Evolutionary conservation across 2,113 vertebrate genomes (phyloP), one percentile per base, ranked within the genome.

Genomic region (Esox niger): DNA sequence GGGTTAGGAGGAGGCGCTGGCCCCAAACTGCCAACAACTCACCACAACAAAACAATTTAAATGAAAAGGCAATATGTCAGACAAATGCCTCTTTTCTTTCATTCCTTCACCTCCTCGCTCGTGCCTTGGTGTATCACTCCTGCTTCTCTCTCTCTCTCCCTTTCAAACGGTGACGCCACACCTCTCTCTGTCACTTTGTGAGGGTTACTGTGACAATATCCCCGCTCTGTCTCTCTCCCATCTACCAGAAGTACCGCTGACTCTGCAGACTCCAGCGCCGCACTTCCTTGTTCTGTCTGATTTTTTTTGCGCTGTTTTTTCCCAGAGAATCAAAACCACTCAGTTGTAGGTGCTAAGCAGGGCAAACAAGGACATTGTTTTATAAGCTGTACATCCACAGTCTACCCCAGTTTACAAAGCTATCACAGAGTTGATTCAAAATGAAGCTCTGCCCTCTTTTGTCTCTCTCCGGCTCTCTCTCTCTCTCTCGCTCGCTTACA

Each of bases 21-120:
- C 89, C 88, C 73, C 88, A 90, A 90, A 90, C 89, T 90, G 89
- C 89, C 90, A 91, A 61, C 82, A 73, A 75, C 79, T 85, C 74
- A 78, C 85, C 82, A 86, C 87, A 88, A 82, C 73, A 89, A 80
- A 66, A 75, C n/a, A 66, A 38, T 55, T 33, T 62, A 67, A 88
- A 86, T 79, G 78, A 88, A 84, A 81, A 78, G 68, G 78, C 81
- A 74, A 73, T 84, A 79, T 87, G 86, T 89, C 86, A 83, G 83
- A 83, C 71, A 82, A 78, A 80, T 2, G 38, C 78, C 87, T 82
- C 69, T 25, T 78, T 77, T 79, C 64, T 67, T 82, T 60, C 66
- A 20, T 77, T 79, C 64, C 65, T 82, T 60, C 66, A 20, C 70
- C 74, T 77, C 73, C 49, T 31, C 4, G 20, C 54, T 38, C 70